Conservation (phyloP, 2,113 vertebrate genomes). For the Progne subis region DNA sequence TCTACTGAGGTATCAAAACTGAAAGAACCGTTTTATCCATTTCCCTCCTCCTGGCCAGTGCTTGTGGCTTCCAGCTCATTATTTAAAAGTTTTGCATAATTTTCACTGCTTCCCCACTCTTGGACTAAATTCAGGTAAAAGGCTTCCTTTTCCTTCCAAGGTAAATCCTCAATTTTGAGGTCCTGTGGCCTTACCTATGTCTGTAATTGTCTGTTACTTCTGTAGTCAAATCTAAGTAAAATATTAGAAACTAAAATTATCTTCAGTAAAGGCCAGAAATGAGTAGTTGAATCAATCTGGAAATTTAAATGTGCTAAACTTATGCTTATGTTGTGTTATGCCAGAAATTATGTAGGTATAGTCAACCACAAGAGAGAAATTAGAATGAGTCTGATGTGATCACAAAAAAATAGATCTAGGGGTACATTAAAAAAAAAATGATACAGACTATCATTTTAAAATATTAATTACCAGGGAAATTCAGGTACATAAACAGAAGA, state of each 20-base stretch:
- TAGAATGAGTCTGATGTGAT: not conserved
- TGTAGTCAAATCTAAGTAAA: not conserved
- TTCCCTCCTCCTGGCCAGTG: not conserved
- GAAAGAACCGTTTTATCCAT: not conserved
- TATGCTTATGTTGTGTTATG: not conserved
- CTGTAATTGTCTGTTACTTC: not conserved
- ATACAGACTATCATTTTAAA: not conserved
- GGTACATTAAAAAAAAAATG: not conserved
- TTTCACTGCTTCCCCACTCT: not conserved
- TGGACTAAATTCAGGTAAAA: not conserved
- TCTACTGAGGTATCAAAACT: not conserved
- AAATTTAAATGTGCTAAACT: not conserved
- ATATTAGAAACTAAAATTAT: not conserved
- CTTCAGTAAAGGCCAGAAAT: not conserved
- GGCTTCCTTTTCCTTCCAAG: not conserved
- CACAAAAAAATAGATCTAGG: not conserved
- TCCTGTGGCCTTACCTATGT: not conserved
- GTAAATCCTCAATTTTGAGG: not conserved
- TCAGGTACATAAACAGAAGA: not conserved
- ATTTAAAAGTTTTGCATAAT: not conserved
- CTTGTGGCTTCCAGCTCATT: not conserved
- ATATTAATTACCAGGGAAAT: not conserved
- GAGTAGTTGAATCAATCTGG: not conserved
- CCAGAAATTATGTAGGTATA: not conserved
- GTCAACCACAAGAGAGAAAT: not conserved